Base-by-base conservation (phyloP, 2,888 invertebrate species). In the Cyclophora punctaria region DNA sequence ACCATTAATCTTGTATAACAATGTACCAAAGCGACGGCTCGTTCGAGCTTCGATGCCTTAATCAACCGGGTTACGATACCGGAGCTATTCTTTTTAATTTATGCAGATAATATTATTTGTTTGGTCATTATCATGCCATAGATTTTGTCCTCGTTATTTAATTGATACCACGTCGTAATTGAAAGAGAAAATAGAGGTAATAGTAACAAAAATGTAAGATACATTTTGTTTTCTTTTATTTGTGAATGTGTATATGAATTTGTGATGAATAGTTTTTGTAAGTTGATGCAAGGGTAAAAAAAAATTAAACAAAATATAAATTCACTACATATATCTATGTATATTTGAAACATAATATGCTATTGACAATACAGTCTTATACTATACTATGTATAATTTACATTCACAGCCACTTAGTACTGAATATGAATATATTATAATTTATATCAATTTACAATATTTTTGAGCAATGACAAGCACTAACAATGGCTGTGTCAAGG, bases 1-100 rank as follows among this genome's bases (percentile, higher is more conserved):
- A 84, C 83, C 82, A 87, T 87, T 86, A 83, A 88, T 87, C 87
- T 86, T 83, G 84, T 88, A 83, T 80, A 85, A 85, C 86, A 86
- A 86, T 85, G 80, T 82, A 75, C 76, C 65, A 70, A 65, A 71
- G 70, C 71, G 73, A 73, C 4, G 71, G 76, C 69, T 68, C 71
- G 68, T 69, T 68, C 71, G 68, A 67, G 76, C 80, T 74, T 75
- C 77, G 76, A 83, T 73, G 78, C 69, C 83, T 86, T 86, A 86
- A 88, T 88, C 85, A 83, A 82, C 72, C 59, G 60, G 52, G 57
- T 58, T 62, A 5, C 64, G 71, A 69, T 75, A 76, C 75, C 77
- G 69, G 58, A 69, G 63, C 63, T 67, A 67, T 70, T 71, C 61
- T 71, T 76, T 76, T 70, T 67, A 69, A 70, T 64, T 69, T 70